Base-by-base conservation (phyloP, 1,140 invertebrate species). In the Parasteatoda tepidariorum region DNA sequence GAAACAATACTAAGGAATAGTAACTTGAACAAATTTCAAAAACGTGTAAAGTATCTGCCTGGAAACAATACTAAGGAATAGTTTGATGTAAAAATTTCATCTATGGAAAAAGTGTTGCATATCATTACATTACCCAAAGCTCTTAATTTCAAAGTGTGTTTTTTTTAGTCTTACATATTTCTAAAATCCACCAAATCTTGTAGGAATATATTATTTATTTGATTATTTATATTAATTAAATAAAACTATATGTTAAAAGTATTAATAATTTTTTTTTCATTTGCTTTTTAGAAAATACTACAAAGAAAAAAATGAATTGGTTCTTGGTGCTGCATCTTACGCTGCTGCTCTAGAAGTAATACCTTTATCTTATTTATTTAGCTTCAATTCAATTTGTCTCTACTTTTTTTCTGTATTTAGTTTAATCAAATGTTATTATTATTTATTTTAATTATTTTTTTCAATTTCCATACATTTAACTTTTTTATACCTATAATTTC, bases 241-340 rank as follows among this genome's bases (percentile, higher is more conserved):
- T 18, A 59, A 59, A 22, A 2, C 18, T 22, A 22, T 59, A 22
- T 22, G 24, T 22, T 22, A 7, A 22, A 22, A n/a, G 18, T 18
- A 7, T 22, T 13, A 18, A 22, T 59, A 6, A 22, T 22, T 59
- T 59, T 59, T 59, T 59, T 11, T 24, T n/a, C 33, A 3, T 33
- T 73, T 74, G 18, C 7, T 4, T 82, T 82, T 62, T 48, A 92
- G 91, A 38, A 90, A 90, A 83, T 92, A 91, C 86, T 92, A 92
- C 85, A 90, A 90, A 85, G 89, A 91, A 81, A 87, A 88, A 13
- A 89, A 87, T 33, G 86, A 89, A 13, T 87, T 92, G 15, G 86
- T 86, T 1, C 84, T 93, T 30, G 92, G 93, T 89, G 89, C 92
- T 26, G 92, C 92, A 22, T 87, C 91, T 18, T 93, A 89, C 87